These are phyloP conservation scores for Anastatus disparis DNA, from an alignment of 1,140 invertebrate species.

Conservation along the genomic window DNA sequence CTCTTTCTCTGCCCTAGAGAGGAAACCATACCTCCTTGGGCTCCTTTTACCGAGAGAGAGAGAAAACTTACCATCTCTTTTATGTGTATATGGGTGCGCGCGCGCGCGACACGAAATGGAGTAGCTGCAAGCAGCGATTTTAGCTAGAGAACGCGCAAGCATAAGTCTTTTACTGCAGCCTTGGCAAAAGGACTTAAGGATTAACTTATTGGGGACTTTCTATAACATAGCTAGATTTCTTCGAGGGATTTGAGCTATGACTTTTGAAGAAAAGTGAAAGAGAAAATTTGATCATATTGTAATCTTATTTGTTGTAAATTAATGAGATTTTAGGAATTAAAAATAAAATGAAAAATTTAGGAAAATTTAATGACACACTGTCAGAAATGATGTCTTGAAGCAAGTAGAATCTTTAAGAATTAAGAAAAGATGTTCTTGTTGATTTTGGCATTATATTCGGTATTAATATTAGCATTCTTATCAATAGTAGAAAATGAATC, in stretches of 20 bases:
- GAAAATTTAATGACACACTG: no score
- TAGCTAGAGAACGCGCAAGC: no score
- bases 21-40: neutral
- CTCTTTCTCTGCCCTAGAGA: no score
- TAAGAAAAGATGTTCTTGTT: no score
- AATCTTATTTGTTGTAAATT: neutral
- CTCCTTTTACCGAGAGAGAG: slow-evolving; percentile 6
- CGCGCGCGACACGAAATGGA: neutral
- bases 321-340: neutral
- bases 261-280: slow-evolving; percentile 7
- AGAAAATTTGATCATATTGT: slow-evolving; percentile 18
- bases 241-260: slow-evolving; percentile 26
- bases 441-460: no score
- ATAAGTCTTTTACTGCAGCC: slow-evolving; percentile 15
- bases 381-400: no score
- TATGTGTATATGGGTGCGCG: no score
- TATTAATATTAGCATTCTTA: no score
- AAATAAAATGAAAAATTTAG: no score
- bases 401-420: no score
- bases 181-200: slow-evolving; percentile 14
- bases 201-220: slow-evolving; percentile 38
- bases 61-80: slow-evolving; percentile 6
- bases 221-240: slow-evolving; percentile 5
- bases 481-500: no score
- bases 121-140: neutral